phyloP scores from a whole-genome alignment of 2,113 vertebrate species.

The Erythrolamprus reginae region DNA sequence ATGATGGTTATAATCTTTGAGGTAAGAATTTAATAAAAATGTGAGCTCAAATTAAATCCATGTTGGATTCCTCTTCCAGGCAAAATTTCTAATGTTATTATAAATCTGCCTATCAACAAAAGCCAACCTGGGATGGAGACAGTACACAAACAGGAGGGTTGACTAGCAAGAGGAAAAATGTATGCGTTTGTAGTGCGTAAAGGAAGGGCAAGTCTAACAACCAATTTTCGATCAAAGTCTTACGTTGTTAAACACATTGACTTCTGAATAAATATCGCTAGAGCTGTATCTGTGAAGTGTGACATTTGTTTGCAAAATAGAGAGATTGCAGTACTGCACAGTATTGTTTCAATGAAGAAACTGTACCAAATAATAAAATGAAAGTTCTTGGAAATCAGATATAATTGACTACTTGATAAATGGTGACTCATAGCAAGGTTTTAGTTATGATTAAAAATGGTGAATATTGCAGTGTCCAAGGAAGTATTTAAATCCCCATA shows the following conservation, averaged over 20 bases:
- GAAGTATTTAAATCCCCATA: background rate
- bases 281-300: background rate
- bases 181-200: background rate
- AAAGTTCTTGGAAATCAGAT: background rate
- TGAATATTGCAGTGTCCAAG: background rate
- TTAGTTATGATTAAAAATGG: background rate
- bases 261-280: background rate
- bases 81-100: background rate
- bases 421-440: background rate
- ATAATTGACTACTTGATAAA: background rate
- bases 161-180: background rate
- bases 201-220: background rate
- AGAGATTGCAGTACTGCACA: background rate
- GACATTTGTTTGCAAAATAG: background rate
- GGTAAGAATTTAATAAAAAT: background rate
- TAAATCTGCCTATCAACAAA: background rate
- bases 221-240: background rate
- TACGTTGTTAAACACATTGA: background rate
- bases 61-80: background rate
- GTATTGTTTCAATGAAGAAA: background rate
- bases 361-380: background rate
- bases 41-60: background rate
- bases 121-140: background rate
- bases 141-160: background rate
- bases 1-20: background rate